phyloP scores from a whole-genome alignment of 2,113 vertebrate species.

The Poecilia latipinna region DNA sequence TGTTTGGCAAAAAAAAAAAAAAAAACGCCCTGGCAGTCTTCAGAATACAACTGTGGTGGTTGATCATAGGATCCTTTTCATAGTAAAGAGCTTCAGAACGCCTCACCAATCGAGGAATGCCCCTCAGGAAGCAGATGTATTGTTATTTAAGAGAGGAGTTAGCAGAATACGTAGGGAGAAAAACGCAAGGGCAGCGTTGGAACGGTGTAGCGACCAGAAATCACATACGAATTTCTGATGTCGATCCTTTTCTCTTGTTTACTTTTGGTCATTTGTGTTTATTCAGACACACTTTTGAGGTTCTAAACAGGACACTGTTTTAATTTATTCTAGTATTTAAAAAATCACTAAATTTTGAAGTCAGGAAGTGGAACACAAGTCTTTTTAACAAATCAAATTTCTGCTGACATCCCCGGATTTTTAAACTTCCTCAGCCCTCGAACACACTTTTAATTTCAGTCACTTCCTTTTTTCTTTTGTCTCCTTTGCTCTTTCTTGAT shows the following conservation, averaged over 20 bases:
- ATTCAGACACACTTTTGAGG: neutral
- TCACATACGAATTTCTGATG: neutral
- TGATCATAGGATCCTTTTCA: slow-evolving; percentile 9
- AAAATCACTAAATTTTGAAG: too few relatives aligned
- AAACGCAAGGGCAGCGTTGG: neutral
- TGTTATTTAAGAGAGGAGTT: neutral
- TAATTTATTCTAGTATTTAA: too few relatives aligned
- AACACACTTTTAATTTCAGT: slow-evolving; percentile 1
- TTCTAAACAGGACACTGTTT: neutral
- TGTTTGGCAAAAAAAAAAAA: neutral
- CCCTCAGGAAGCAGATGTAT: neutral
- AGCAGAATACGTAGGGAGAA: neutral
- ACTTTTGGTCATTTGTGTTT: too few relatives aligned
- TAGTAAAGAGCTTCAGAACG: neutral
- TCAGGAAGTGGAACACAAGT: too few relatives aligned
- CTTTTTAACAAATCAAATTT: neutral
- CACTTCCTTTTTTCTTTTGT: slow-evolving; percentile 1
- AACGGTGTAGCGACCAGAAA: neutral
- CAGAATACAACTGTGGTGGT: neutral
- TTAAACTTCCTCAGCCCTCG: neutral
- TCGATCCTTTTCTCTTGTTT: neutral
- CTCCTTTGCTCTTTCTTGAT: neutral
- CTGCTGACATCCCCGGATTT: neutral
- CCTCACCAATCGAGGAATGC: neutral
- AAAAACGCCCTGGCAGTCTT: neutral